Percentiles rank a stretch among this genome's conserved stretches.
phyloP scores from a whole-genome alignment of 2,888 invertebrate species.

The Chydorus sphaericus region DNA sequence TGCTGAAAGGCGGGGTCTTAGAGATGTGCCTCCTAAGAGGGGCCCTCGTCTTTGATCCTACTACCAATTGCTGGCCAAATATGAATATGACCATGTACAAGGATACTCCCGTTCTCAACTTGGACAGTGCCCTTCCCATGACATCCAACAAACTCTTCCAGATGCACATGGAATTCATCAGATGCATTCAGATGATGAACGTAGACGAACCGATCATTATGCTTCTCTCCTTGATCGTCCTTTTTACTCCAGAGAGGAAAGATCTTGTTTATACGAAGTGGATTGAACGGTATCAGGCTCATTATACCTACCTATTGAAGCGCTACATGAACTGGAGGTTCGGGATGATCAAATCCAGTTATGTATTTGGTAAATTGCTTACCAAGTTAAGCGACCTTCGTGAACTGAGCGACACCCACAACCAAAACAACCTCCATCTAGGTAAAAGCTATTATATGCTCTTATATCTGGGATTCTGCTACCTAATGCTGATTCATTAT shows the following conservation, averaged over 20 bases:
- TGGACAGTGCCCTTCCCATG: constrained; percentile 24
- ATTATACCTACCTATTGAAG: constrained; percentile 25
- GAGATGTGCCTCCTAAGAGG: constrained; percentile 33
- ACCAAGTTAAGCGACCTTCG: constrained; percentile 31
- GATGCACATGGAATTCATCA: constrained; percentile 31
- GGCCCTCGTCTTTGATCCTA: constrained; percentile 29
- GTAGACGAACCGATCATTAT: constrained; percentile 29
- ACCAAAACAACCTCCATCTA: constrained; percentile 23
- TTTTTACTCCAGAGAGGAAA: constrained; percentile 31
- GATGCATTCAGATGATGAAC: constrained; percentile 27
- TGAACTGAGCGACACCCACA: constrained; percentile 26
- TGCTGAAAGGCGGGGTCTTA: constrained; percentile 29
- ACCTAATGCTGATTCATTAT: no score
- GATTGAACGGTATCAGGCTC: constrained; percentile 26
- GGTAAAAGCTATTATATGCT: constrained; percentile 13
- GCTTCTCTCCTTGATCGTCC: constrained; percentile 30
- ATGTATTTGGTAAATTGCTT: constrained; percentile 29
- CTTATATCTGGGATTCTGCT: neutral
- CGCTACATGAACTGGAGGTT: constrained; percentile 28
- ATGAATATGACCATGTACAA: constrained; percentile 21
- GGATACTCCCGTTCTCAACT: constrained; percentile 22
- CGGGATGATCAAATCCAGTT: constrained; percentile 24
- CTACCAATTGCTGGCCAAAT: constrained; percentile 24
- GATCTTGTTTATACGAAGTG: constrained; percentile 22
- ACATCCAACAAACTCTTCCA: constrained; percentile 27